Evolutionary conservation across 2,888 invertebrate genomes (phyloP).

Genomic region (Ophioninae sp.): DNA sequence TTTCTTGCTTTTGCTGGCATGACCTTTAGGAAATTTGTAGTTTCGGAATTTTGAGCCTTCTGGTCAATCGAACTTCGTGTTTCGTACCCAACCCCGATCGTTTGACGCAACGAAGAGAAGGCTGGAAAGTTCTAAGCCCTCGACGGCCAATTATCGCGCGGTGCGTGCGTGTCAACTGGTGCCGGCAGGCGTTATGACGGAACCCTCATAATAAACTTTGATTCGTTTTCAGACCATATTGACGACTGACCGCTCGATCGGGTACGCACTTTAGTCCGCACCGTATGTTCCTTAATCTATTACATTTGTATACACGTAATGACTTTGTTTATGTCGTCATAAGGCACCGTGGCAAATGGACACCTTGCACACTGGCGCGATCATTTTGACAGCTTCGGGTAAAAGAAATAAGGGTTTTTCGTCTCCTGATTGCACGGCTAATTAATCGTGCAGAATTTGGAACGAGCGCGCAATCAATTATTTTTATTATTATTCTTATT

Average conservation of each 20-base stretch:
- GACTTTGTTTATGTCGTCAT: constrained; percentile 78
- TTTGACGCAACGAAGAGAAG: constrained; percentile 8
- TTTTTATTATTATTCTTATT: not conserved
- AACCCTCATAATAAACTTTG: constrained; percentile 71
- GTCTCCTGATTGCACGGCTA: not conserved
- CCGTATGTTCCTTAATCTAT: constrained; percentile 64
- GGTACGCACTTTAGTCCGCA: constrained; percentile 58
- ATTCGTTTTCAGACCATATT: constrained; percentile 66
- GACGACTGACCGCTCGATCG: constrained; percentile 59
- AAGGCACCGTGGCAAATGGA: constrained; percentile 63
- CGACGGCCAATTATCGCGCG: constrained; percentile 45
- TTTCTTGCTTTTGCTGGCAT: too few relatives aligned
- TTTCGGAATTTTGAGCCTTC: too few relatives aligned
- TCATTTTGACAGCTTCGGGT: not conserved
- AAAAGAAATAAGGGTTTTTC: not conserved
- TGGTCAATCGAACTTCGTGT: too few relatives aligned
- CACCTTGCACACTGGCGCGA: constrained; percentile 69
- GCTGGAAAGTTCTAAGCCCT: constrained; percentile 5
- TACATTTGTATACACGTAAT: constrained; percentile 68
- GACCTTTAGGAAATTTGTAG: too few relatives aligned
- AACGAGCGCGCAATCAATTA: not conserved
- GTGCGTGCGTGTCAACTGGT: constrained; percentile 49
- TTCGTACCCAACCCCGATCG: too few relatives aligned
- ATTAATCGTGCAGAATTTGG: not conserved
- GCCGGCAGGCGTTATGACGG: constrained; percentile 62